phyloP scores from a whole-genome alignment of 2,113 vertebrate species.

The Hydrochoerus hydrochaeris region DNA sequence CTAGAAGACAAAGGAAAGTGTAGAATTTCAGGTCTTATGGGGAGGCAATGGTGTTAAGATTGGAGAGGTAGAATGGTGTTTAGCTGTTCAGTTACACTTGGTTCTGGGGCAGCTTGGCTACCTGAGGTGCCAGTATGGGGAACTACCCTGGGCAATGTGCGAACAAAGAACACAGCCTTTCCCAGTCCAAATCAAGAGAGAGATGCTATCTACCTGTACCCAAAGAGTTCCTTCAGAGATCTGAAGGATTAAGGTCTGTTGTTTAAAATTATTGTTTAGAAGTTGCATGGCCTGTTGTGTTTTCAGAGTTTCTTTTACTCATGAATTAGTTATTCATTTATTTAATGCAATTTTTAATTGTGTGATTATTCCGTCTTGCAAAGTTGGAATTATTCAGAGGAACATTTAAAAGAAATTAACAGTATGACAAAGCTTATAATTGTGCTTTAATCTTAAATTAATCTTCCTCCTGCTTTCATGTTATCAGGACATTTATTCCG shows the following conservation, averaged over 20 bases:
- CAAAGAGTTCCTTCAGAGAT: constrained; percentile 33
- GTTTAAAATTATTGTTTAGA: constrained; percentile 66
- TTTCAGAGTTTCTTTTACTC: constrained; percentile 73
- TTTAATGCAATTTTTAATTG: constrained; percentile 82
- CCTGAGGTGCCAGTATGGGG: not conserved
- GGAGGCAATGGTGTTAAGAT: not conserved
- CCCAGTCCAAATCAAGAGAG: not conserved
- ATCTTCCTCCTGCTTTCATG: constrained; percentile 74
- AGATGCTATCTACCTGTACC: not conserved
- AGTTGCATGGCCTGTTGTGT: constrained; percentile 65
- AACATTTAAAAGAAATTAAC: constrained; percentile 81
- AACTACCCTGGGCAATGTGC: not conserved
- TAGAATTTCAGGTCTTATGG: not conserved
- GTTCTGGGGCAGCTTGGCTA: not conserved
- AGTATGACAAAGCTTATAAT: constrained; percentile 80
- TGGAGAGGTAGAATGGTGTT: not conserved
- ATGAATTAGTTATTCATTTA: constrained; percentile 82
- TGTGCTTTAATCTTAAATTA: constrained; percentile 83
- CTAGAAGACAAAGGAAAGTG: not conserved
- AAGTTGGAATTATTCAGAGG: constrained; percentile 79
- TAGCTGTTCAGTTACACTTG: not conserved
- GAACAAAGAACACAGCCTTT: not conserved
- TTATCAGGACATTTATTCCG: constrained; percentile 79
- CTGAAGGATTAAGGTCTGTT: constrained; percentile 55
- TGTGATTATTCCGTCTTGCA: constrained; percentile 78